Percentiles rank a stretch among this genome's conserved stretches.
These are phyloP conservation scores for Limnothrissa miodon DNA, from an alignment of 2,113 vertebrate species.

Conservation along the genomic window DNA sequence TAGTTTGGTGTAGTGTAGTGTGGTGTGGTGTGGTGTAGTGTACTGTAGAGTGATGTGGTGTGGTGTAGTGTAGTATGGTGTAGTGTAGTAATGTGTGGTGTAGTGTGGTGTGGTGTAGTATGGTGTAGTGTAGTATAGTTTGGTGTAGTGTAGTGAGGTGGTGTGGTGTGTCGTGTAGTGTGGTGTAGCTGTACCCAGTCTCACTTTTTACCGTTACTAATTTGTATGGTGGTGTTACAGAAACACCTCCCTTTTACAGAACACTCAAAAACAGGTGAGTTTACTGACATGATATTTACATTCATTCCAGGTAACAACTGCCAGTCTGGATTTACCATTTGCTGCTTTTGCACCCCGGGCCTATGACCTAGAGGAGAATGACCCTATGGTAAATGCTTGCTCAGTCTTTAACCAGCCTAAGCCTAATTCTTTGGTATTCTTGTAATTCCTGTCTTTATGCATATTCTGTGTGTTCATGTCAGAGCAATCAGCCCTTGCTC, in stretches of 20 bases:
- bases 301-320: slow-evolving; percentile 80
- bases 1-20: no score
- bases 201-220: no score
- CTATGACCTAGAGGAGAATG: slow-evolving; percentile 85
- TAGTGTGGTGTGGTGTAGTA: no score
- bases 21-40: no score
- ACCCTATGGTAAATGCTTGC: slow-evolving; percentile 86
- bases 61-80: no score
- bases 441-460: neutral
- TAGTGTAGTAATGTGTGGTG: no score
- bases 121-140: no score
- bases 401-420: neutral
- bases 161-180: no score
- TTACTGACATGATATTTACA: slow-evolving; percentile 7
- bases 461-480: neutral
- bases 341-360: slow-evolving; percentile 91
- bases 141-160: no score
- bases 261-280: neutral
- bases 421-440: neutral
- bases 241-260: neutral
- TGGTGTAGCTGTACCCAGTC: no score
- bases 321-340: slow-evolving; percentile 92
- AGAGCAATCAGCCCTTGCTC: neutral
- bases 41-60: no score
- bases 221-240: no score